A percentile compares a stretch with the other conserved stretches of the same genome.
These are phyloP conservation scores for Rhinichthys klamathensis DNA, from an alignment of 2,113 vertebrate genomes.

Conservation along the genomic window DNA sequence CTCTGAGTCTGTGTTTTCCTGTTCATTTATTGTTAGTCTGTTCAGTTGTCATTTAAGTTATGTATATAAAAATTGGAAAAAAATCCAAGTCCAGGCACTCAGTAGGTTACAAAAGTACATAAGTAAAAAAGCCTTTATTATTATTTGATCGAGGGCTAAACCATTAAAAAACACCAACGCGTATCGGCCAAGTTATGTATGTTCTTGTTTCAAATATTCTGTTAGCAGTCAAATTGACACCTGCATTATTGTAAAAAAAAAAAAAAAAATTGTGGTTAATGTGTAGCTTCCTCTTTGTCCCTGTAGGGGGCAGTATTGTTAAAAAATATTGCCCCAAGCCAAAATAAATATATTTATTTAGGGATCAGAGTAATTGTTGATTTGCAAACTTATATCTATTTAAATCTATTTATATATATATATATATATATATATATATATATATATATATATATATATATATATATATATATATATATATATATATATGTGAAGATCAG, in stretches of 20 bases:
- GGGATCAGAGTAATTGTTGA: background rate
- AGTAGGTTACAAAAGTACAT: too few relatives aligned
- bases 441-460: background rate
- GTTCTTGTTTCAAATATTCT: background rate
- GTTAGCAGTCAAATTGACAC: background rate
- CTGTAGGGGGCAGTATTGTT: slow-evolving; percentile 42
- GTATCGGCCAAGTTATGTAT: background rate
- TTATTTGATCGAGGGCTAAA: too few relatives aligned
- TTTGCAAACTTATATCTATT: background rate
- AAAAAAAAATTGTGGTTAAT: too few relatives aligned
- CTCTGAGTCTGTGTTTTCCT: background rate
- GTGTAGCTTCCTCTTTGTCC: background rate
- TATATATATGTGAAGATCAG: background rate
- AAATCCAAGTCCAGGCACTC: too few relatives aligned
- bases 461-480: background rate
- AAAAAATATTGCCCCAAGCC: background rate
- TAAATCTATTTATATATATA: background rate
- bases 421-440: background rate
- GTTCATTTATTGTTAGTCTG: background rate
- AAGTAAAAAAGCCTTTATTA: too few relatives aligned
- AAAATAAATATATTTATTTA: too few relatives aligned
- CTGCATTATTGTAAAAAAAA: background rate
- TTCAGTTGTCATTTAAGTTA: background rate
- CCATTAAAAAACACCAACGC: too few relatives aligned
- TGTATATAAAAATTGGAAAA: too few relatives aligned